Percentiles rank a stretch among this genome's conserved stretches.
Conservation (phyloP, 2,113 vertebrate species). For the Calcarius ornatus region DNA sequence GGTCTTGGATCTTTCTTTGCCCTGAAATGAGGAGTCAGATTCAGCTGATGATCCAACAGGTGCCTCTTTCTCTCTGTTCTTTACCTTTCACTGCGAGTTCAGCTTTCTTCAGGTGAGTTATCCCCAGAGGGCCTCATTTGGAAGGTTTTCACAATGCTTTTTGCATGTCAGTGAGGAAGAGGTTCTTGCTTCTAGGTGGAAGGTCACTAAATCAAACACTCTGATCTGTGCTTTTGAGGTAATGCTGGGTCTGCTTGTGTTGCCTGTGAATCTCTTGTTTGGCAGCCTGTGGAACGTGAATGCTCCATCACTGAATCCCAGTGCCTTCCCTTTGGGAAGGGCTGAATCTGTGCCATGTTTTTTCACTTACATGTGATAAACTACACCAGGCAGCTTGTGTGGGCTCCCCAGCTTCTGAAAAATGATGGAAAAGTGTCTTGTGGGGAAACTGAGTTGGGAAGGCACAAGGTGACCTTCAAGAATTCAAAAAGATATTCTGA, state of each 20-base stretch:
- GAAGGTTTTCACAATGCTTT: not conserved
- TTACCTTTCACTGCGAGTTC: not conserved
- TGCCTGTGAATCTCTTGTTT: rapidly evolving
- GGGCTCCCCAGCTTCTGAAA: not conserved
- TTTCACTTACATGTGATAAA: not conserved
- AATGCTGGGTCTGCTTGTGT: not conserved
- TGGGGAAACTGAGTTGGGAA: not conserved
- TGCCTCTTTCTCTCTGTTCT: not conserved
- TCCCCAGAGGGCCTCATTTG: not conserved
- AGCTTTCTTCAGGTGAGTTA: not conserved
- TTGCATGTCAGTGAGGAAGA: not conserved
- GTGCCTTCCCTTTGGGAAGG: not conserved
- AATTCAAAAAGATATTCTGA: not conserved
- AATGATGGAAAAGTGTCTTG: not conserved
- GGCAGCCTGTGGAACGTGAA: not conserved
- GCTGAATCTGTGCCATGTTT: not conserved
- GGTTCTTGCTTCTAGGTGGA: not conserved
- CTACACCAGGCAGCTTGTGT: not conserved
- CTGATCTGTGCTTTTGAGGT: not conserved
- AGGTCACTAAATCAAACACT: not conserved
- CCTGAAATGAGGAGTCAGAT: not conserved
- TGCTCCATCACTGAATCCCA: not conserved
- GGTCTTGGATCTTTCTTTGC: not conserved
- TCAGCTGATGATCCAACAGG: not conserved
- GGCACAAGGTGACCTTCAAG: not conserved